Conservation (phyloP, 1,140 invertebrate genomes). For the Maconellicoccus hirsutus region DNA sequence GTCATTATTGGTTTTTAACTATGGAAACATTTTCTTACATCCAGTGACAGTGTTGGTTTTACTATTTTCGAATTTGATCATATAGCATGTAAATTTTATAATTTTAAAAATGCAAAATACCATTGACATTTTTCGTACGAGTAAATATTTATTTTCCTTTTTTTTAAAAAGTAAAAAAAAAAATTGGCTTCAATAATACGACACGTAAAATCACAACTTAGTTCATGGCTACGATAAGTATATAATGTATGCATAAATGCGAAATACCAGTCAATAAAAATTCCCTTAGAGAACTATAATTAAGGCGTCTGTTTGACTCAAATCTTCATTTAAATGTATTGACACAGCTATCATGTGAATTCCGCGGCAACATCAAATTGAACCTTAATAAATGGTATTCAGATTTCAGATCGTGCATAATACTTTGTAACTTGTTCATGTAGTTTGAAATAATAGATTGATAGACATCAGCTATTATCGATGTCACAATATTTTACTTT, state of each 20-base stretch:
- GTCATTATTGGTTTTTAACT: constrained; percentile 10
- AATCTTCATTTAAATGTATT: background rate
- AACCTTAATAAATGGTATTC: no score
- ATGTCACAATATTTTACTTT: no score
- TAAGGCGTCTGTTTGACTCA: background rate
- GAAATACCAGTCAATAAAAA: background rate
- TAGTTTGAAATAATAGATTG: no score
- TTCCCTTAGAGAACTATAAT: background rate
- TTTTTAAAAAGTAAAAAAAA: background rate
- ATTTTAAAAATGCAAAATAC: constrained; percentile 1
- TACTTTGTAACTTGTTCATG: no score
- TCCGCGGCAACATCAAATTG: background rate
- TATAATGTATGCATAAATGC: background rate
- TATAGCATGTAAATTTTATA: background rate
- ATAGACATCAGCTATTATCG: no score
- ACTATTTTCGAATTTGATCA: background rate
- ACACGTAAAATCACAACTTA: no score
- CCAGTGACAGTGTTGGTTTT: background rate
- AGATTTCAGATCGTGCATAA: no score
- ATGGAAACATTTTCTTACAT: background rate
- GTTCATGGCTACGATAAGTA: no score
- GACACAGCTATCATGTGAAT: background rate
- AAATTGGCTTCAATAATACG: background rate
- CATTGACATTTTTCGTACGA: background rate
- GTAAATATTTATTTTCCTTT: background rate